phyloP scores from a whole-genome alignment of 2,797 vertebrate species.

The Pipistrellus pipistrellus region DNA sequence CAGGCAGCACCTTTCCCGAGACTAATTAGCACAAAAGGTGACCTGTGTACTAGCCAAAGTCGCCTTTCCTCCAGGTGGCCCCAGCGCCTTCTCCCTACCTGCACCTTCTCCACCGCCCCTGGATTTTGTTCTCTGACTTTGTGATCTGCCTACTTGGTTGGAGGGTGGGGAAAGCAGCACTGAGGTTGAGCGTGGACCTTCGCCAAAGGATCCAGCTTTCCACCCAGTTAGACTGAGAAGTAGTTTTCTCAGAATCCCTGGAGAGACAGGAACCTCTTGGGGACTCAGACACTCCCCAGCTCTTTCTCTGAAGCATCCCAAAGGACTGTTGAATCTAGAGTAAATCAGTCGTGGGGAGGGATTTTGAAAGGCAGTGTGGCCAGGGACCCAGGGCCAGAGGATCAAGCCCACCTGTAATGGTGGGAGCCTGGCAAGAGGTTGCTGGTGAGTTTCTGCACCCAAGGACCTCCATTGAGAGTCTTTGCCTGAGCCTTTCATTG shows the following conservation, averaged over 20 bases:
- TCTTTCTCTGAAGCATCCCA: background rate
- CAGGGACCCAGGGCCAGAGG: background rate
- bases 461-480: background rate
- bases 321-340: background rate
- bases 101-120: background rate
- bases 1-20: background rate
- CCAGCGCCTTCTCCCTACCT: background rate
- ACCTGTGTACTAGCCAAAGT: background rate
- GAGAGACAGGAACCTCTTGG: background rate
- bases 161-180: background rate
- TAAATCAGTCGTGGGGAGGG: background rate
- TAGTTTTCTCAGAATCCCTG: conserved; percentile 15
- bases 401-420: fast-evolving
- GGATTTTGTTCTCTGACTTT: background rate
- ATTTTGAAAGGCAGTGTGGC: background rate
- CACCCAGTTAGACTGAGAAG: background rate
- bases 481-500: background rate
- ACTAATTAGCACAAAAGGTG: background rate
- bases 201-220: background rate
- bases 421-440: background rate
- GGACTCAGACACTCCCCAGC: background rate
- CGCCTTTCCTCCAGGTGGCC: background rate
- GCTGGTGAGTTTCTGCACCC: background rate
- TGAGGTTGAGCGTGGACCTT: background rate
- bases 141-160: background rate